Evolutionary conservation across 1,140 invertebrate genomes (phyloP).

Genomic region (Vanessa atalanta): DNA sequence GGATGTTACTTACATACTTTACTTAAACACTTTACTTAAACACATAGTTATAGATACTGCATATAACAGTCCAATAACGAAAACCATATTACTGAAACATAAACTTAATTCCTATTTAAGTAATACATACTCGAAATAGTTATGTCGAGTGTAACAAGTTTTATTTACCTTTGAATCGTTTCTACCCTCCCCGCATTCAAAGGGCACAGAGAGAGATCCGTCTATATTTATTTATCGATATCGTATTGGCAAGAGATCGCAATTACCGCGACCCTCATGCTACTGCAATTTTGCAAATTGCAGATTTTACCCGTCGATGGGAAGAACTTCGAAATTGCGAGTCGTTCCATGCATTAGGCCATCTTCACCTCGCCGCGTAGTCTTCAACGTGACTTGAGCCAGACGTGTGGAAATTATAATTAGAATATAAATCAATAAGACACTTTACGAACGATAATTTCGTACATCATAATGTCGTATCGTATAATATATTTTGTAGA

Average conservation of each 20-base stretch:
- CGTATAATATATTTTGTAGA: too few relatives aligned
- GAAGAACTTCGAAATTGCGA: slow-evolving; percentile 70
- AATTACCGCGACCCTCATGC: slow-evolving; percentile 70
- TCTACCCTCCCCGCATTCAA: slow-evolving; percentile 30
- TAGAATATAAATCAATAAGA: slow-evolving; percentile 24
- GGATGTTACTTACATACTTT: too few relatives aligned
- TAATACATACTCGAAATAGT: background rate
- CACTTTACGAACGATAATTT: background rate
- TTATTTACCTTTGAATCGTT: slow-evolving; percentile 42
- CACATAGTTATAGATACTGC: too few relatives aligned
- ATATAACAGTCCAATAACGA: too few relatives aligned
- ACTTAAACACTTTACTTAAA: too few relatives aligned
- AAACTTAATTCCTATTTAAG: too few relatives aligned
- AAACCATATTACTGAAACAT: too few relatives aligned
- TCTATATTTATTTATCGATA: slow-evolving; percentile 75
- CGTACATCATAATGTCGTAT: too few relatives aligned
- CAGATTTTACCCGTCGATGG: slow-evolving; percentile 66
- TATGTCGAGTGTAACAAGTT: background rate
- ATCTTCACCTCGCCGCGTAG: slow-evolving; percentile 48
- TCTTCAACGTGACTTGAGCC: slow-evolving; percentile 41
- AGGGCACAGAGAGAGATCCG: slow-evolving; percentile 52
- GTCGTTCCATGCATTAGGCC: slow-evolving; percentile 68
- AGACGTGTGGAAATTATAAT: slow-evolving; percentile 41
- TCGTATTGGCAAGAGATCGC: slow-evolving; percentile 62
- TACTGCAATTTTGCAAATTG: slow-evolving; percentile 77